Percentiles rank a stretch among this genome's conserved stretches.
Conservation (phyloP, 1,140 invertebrate species). For the Brachionus paranguensis region DNA sequence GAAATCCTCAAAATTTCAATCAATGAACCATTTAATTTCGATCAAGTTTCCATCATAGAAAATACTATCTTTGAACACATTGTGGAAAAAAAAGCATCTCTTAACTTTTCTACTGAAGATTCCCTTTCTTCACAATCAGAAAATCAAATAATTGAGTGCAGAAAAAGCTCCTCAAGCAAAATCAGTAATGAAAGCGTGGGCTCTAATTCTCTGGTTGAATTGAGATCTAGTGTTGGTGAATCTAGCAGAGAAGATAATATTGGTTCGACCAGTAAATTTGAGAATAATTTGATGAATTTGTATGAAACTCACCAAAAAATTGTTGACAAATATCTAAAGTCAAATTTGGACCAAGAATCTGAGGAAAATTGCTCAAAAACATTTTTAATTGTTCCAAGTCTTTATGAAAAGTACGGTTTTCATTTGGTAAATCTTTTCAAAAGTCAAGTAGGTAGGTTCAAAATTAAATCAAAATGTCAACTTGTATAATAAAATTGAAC, state of each 20-base stretch:
- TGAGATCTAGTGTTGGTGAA: neutral
- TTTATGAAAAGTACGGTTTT: neutral
- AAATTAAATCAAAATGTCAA: neutral
- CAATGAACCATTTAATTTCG: neutral
- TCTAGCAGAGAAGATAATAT: neutral
- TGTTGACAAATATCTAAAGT: neutral
- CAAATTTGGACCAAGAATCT: neutral
- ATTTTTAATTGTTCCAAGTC: neutral
- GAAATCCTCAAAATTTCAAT: neutral
- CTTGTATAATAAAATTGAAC: neutral
- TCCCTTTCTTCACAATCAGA: no score
- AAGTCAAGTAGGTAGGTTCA: neutral
- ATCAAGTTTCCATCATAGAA: neutral
- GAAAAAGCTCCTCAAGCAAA: neutral
- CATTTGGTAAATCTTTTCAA: neutral
- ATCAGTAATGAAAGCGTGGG: neutral
- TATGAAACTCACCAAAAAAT: neutral
- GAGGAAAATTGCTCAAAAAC: neutral
- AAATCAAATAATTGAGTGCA: neutral
- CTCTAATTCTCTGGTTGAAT: neutral
- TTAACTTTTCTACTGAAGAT: neutral
- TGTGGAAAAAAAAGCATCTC: neutral
- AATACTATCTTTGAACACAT: neutral
- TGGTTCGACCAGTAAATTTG: neutral
- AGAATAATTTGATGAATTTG: neutral